Evolutionary conservation across 2,888 invertebrate species (phyloP).

Genomic region (Muschampia plurimacula): DNA sequence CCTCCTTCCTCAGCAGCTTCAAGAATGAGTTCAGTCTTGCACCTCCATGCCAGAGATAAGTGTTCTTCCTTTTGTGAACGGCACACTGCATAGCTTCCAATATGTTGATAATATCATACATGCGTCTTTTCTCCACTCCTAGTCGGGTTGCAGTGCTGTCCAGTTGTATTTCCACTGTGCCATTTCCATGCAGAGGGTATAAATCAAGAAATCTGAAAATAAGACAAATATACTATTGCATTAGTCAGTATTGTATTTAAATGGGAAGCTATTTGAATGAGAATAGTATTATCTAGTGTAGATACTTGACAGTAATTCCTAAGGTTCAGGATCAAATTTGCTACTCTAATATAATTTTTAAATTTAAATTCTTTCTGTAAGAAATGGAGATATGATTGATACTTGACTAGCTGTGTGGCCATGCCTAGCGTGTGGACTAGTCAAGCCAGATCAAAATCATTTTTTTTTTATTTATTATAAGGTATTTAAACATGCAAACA

Average conservation of each 20-base stretch:
- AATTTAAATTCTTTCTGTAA: too few relatives aligned
- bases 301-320: too few relatives aligned
- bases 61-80: slow-evolving; percentile 88
- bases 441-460: too few relatives aligned
- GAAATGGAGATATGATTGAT: too few relatives aligned
- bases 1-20: slow-evolving; percentile 86
- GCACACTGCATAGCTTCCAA: slow-evolving; percentile 90
- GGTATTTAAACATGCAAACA: too few relatives aligned
- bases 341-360: too few relatives aligned
- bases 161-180: slow-evolving; percentile 85
- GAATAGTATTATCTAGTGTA: too few relatives aligned
- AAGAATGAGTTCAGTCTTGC: slow-evolving; percentile 86
- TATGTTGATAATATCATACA: slow-evolving; percentile 91
- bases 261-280: neutral
- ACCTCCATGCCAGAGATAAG: slow-evolving; percentile 90
- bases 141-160: slow-evolving; percentile 87
- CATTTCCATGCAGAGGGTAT: slow-evolving; percentile 81
- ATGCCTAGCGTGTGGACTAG: too few relatives aligned
- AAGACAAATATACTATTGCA: neutral
- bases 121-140: slow-evolving; percentile 88
- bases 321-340: too few relatives aligned
- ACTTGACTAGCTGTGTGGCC: too few relatives aligned
- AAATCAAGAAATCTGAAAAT: slow-evolving; percentile 82
- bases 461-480: too few relatives aligned
- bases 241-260: neutral